Conservation (phyloP, 2,888 invertebrate genomes). For the Cheilosia variabilis region DNA sequence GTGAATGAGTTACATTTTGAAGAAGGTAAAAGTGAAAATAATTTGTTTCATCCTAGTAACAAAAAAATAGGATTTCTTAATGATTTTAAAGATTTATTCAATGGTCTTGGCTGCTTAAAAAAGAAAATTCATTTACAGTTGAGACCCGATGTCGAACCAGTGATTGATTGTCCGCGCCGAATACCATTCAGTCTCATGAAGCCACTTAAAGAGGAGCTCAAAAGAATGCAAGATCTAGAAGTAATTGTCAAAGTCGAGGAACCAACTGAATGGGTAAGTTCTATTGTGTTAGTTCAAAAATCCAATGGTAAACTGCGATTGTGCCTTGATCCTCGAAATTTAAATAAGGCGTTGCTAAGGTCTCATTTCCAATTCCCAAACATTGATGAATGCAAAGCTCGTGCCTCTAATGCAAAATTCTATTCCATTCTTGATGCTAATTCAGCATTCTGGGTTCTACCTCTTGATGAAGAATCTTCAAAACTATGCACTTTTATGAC, state of each 20-base stretch:
- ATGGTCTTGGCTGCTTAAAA: too few species aligned
- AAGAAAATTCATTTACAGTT: too few species aligned
- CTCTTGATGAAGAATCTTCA: constrained; percentile 40
- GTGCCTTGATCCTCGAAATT: constrained; percentile 67
- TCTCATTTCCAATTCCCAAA: constrained; percentile 49
- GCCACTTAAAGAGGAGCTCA: neutral
- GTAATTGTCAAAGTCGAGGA: constrained; percentile 56
- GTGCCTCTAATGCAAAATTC: constrained; percentile 26
- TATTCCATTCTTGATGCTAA: constrained; percentile 47
- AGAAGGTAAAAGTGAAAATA: too few species aligned
- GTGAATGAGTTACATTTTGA: too few species aligned
- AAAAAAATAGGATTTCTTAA: too few species aligned
- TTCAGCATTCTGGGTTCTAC: constrained; percentile 39
- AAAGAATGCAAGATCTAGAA: too few species aligned
- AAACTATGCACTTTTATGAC: constrained; percentile 71
- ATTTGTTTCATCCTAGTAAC: too few species aligned
- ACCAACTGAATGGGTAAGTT: constrained; percentile 71
- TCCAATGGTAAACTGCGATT: constrained; percentile 62
- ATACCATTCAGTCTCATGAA: constrained; percentile 18
- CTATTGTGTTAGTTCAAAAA: constrained; percentile 63
- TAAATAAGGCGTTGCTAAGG: constrained; percentile 61
- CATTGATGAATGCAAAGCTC: constrained; percentile 40
- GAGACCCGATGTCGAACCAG: too few species aligned
- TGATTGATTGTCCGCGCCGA: neutral
- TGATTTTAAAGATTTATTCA: too few species aligned